Base-by-base conservation (phyloP, 1,140 invertebrate genomes). In the Tyrophagus putrescentiae region DNA sequence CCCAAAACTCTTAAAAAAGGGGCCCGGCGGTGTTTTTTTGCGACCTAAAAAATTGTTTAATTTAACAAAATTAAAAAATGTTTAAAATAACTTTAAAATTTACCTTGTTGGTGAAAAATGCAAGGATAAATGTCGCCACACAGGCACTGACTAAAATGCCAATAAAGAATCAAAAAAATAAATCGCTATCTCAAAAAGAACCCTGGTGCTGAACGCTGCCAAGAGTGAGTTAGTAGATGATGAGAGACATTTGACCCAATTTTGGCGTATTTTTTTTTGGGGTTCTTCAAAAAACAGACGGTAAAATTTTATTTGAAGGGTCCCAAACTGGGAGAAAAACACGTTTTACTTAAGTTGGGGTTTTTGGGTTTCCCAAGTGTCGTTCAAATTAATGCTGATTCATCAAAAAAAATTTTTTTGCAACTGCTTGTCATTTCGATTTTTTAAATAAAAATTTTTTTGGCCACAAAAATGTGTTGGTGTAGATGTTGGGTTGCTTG, bases 121-220 rank as follows among this genome's bases (percentile, higher is more conserved):
- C 34, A 27, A 59, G 29, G 18, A 59, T 45, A 29, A 59, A 45
- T 9, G 45, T 44, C 13, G 39, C 18, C 13, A 59, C n/a, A 44
- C 39, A 59, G 3, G 57, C 57, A 42, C 36, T 50, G 31, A 59
- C 50, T 3, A 59, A 41, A 11, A 59, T 59, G n/a, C 39, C 57
- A 59, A 59, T 59, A 9, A 59, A 59, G 18, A 59, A 45, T 42
- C 23, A 59, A 23, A 16, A 59, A 16, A 9, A 59, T 59, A 3
- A 59, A 29, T 59, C 57, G 11, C 18, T 42, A 23, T 59, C 57
- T 11, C 25, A 3, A 7, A 42, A 42, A 5, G 36, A 42, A 13
- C 44, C 13, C 25, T 9, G 56, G 36, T n/a, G 6, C 23, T 23
- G 39, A n/a, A 7, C 7, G 11, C 52, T 23, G n/a, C n/a, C n/a